Conservation (phyloP, 2,797 vertebrate genomes). For the Gambelia wislizenii region DNA sequence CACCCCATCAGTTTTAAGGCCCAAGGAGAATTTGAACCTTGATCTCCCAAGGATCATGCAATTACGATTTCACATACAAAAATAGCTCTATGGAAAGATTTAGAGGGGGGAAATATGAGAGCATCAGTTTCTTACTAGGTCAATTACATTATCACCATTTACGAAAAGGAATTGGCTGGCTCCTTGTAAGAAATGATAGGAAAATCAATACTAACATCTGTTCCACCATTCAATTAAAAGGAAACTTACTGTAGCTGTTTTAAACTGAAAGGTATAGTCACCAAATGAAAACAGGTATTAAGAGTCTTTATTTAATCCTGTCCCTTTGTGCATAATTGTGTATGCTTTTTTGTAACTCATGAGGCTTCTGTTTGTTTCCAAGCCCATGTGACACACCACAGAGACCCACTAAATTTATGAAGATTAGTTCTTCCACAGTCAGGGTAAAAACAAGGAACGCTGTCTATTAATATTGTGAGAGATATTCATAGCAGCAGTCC, state of each 20-base stretch:
- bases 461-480: conserved; percentile 1
- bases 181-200: conserved; percentile 22
- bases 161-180: conserved; percentile 32
- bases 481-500: background rate
- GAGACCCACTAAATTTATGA: background rate
- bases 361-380: conserved; percentile 4
- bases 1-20: background rate
- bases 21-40: background rate
- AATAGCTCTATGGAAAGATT: conserved; percentile 33
- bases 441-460: conserved; percentile 12
- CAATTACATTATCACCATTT: conserved; percentile 41
- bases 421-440: conserved; percentile 19
- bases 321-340: background rate
- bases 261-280: conserved; percentile 28
- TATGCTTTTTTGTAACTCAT: conserved; percentile 1
- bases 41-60: background rate
- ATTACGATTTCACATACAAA: conserved; percentile 28
- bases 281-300: conserved; percentile 21
- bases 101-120: conserved; percentile 19
- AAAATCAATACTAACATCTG: conserved; percentile 12
- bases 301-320: conserved; percentile 18
- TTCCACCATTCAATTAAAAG: conserved; percentile 23
- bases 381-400: background rate
- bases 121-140: conserved; percentile 33
- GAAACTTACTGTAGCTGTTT: conserved; percentile 27